Base-by-base conservation (phyloP, 2,113 vertebrate species). In the Limanda limanda region DNA sequence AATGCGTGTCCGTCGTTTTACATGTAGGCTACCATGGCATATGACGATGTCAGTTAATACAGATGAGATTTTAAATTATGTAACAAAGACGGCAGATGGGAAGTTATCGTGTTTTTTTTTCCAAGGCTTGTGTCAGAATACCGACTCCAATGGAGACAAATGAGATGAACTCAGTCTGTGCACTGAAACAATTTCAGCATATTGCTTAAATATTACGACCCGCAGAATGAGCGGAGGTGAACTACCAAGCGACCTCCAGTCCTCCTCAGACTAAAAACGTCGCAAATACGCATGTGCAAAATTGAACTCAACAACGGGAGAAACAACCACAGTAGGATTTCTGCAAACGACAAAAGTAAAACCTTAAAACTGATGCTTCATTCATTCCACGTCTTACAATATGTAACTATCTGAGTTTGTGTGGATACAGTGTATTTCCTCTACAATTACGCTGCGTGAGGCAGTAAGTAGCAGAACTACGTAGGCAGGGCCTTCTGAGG, bases 141-240 rank as follows among this genome's bases (percentile, higher is more conserved):
- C 58, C 52, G 61, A 31, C 31, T 31, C 31, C 31, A 31, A 31
- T 31, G 31, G 7, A 31, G 31, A 31, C 31, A 31, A 31, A 31
- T 31, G 31, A 31, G 31, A 31, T 31, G 31, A 73, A 40, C 62
- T 82, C 15, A 24, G 21, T 56, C 60, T 25, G 59, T 82, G 52
- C 68, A 85, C 63, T 78, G 63, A 80, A 83, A 86, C 61, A 56
- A 81, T 79, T 78, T 75, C 66, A 83, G 74, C 74, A 74, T 92
- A 92, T 91, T 91, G 88, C 91, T 91, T 86, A 74, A 87, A 78
- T 71, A 68, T 74, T 58, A 74, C 35, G 18, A 86, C 77, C 74
- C n/a, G 24, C 78, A 76, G 79, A 81, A 64, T 67, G 27, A 71
- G 47, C 71, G 74, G 81, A 86, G 72, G 77, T 84, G 74, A 84